These are phyloP conservation scores for Carollia perspicillata DNA, from an alignment of 2,113 vertebrate genomes.

Conservation along the genomic window DNA sequence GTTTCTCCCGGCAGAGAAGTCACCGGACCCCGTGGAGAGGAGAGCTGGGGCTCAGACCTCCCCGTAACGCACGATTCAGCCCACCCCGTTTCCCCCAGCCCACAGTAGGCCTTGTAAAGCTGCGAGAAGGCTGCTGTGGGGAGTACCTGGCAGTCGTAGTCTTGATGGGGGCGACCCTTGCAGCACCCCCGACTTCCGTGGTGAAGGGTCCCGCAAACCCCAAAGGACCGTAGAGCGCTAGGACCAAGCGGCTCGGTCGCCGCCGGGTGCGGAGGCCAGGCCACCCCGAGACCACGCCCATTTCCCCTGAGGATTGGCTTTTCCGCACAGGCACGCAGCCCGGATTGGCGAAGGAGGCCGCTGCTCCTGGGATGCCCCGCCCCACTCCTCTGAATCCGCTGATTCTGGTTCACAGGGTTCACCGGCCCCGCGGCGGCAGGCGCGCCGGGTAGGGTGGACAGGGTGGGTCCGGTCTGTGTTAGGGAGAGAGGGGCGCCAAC, in stretches of 20 bases:
- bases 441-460: accelerated
- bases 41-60: neutral
- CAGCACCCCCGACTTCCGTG: too few species aligned
- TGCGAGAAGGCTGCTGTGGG: neutral
- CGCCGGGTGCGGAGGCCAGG: accelerated
- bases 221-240: neutral
- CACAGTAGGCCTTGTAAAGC: neutral
- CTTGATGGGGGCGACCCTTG: neutral
- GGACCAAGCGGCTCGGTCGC: neutral
- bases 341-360: conserved; percentile 17
- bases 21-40: neutral
- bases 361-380: neutral
- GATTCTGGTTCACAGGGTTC: too few species aligned
- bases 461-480: accelerated
- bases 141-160: neutral
- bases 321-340: accelerated
- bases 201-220: neutral
- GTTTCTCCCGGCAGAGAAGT: neutral
- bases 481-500: accelerated
- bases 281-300: neutral
- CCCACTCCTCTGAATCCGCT: neutral
- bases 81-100: neutral
- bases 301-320: neutral
- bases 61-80: neutral
- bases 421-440: accelerated